Evolutionary conservation across 1,140 invertebrate species (phyloP), one percentile per base, ranked within the genome.

Genomic region (Drosophila busckii): DNA sequence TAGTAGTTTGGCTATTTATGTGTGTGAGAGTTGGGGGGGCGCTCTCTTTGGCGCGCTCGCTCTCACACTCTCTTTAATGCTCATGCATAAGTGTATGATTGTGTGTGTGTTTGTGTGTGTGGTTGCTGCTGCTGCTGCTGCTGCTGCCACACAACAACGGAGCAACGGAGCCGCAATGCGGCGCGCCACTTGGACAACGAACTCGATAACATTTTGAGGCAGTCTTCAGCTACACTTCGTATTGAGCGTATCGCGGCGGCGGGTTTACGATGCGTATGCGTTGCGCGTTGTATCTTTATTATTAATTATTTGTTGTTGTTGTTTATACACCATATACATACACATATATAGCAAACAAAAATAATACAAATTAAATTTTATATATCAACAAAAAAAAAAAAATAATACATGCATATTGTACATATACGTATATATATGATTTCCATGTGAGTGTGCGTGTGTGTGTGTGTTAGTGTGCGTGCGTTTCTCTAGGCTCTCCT

Each of bases 131-230:
- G n/a, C n/a, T n/a, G n/a, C n/a, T n/a, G n/a, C n/a, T n/a, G n/a
- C n/a, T 55, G 46, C 38, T 65, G 58, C 53, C 50, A 55, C 64
- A 67, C 45, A 26, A 41, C 45, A 45, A 52, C 38, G 54, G 75
- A 38, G 75, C 75, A 69, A 69, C 45, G 54, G 45, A 38, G 54
- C 73, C 44, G 75, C 75, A 69, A 69, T 69, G 75, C 75, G 70
- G 53, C 70, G 70, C 69, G 60, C 62, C 69, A 45, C 52, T 70
- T 63, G 64, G 73, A 86, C 84, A 86, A 80, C 84, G 69, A 86
- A 86, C 84, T 86, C 84, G 80, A 86, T 86, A 86, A 84, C 80
- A 86, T 86, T 86, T 86, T 86, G 84, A 84, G 84, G 84, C 84
- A 87, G 78, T 87, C 85, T 87, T 87, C 80, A 78, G 78, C 70